Evolutionary conservation across 2,888 invertebrate genomes (phyloP).

Genomic region (Eudasyphora cyanicolor): DNA sequence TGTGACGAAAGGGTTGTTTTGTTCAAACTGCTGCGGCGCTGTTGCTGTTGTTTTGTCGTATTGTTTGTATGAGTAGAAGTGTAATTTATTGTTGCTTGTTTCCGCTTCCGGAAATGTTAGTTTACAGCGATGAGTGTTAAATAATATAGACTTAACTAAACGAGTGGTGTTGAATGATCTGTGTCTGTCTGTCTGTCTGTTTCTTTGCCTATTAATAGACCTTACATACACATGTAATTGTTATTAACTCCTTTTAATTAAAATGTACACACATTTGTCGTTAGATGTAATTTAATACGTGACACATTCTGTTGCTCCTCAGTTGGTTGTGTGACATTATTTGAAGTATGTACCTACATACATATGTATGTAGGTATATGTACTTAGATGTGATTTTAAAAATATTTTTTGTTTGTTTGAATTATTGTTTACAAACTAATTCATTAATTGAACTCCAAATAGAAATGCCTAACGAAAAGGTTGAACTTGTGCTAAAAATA

Average conservation of each 20-base stretch:
- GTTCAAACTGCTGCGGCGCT: not conserved
- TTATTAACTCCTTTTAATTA: slow-evolving; percentile 1
- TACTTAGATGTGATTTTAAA: no score
- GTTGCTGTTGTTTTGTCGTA: not conserved
- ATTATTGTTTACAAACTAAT: no score
- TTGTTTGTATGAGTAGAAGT: slow-evolving; percentile 12
- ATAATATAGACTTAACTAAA: not conserved
- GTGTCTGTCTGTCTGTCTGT: not conserved
- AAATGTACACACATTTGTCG: not conserved
- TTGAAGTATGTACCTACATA: no score
- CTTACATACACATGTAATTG: not conserved
- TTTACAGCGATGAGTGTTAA: slow-evolving; percentile 44
- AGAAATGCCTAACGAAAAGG: no score
- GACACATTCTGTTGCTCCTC: not conserved
- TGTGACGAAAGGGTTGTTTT: slow-evolving; percentile 17
- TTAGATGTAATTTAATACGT: not conserved
- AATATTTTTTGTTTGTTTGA: no score
- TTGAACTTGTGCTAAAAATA: no score
- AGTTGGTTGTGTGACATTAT: no score
- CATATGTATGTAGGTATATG: no score
- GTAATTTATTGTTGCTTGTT: slow-evolving; percentile 22
- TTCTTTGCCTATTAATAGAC: no score
- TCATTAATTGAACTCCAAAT: no score
- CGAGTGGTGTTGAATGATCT: no score
- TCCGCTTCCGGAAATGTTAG: slow-evolving; percentile 65